Base-by-base conservation (phyloP, 1,140 invertebrate species). In the Megathymus violae region DNA sequence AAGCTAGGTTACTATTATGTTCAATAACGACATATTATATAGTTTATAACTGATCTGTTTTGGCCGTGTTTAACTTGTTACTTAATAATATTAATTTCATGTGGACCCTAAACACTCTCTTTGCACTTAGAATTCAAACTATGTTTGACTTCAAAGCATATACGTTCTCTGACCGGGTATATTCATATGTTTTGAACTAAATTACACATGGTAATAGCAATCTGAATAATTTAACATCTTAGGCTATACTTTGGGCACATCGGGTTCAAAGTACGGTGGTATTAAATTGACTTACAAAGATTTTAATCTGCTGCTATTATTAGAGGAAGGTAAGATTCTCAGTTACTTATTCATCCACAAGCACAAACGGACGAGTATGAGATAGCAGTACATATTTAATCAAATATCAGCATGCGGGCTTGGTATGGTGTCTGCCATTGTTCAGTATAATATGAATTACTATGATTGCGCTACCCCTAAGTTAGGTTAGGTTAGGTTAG, bases 141-240 rank as follows among this genome's bases (percentile, higher is more conserved):
- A 13, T 48, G 25, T 48, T 34, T 48, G 25, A 17, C 13, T 7
- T 13, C 22, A 17, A 40, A 10, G 27, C 44, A 13, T n/a, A 46
- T 52, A 19, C 50, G 10, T 19, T 41, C 16, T 13, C 34, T 47
- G 46, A 14, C 56, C 15, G 47, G 36, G 44, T 41, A 67, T 52
- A 62, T 62, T 67, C 56, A 48, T 51, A 58, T 52, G 31, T 59
- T 63, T 19, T 52, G 25, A 67, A 68, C 66, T 68, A 56, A 68
- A 68, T 68, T 68, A 68, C 59, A 68, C 64, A 54, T 68, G 52
- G 25, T 61, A 64, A 61, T 61, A 43, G 19, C 50, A 64, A 31
- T 58, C 48, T 68, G 61, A 68, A 68, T 68, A 68, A 50, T 67
- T 67, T 62, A 63, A 46, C 43, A 40, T 13, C 13, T 48, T 9